Percentiles rank a stretch among this genome's conserved stretches.
Conservation (phyloP, 1,140 invertebrate genomes). For the Maniola jurtina region DNA sequence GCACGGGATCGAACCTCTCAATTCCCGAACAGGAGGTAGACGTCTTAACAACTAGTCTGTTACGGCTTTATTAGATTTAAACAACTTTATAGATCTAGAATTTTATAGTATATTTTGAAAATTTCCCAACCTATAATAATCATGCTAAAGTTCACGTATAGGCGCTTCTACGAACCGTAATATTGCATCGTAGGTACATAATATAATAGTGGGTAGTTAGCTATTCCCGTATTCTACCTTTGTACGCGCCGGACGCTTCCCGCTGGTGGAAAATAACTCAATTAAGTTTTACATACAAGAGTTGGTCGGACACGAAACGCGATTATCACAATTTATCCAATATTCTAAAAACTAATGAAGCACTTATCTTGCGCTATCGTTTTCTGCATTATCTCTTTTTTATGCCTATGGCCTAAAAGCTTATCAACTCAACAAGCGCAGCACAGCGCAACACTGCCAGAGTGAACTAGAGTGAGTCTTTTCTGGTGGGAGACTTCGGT, state of each 20-base stretch:
- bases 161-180: too few species aligned
- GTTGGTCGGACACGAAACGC: slow-evolving; percentile 58
- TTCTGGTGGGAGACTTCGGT: too few species aligned
- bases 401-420: too few species aligned
- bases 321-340: slow-evolving; percentile 69
- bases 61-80: too few species aligned
- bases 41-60: background rate
- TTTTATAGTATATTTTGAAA: too few species aligned
- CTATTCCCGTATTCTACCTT: slow-evolving; percentile 28
- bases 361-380: slow-evolving; percentile 5
- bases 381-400: background rate
- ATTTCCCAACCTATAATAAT: too few species aligned
- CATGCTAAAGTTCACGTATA: too few species aligned
- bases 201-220: slow-evolving; percentile 24
- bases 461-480: too few species aligned
- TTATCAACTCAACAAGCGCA: background rate
- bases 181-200: background rate
- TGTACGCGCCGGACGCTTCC: slow-evolving; percentile 34
- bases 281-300: slow-evolving; percentile 69
- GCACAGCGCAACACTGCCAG: background rate
- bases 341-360: slow-evolving; percentile 63
- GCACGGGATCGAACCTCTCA: too few species aligned
- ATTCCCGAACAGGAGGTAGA: too few species aligned
- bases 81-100: too few species aligned
- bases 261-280: slow-evolving; percentile 56